These are phyloP conservation scores for Allophyes oxyacanthae DNA, from an alignment of 2,888 invertebrate species.

Conservation along the genomic window DNA sequence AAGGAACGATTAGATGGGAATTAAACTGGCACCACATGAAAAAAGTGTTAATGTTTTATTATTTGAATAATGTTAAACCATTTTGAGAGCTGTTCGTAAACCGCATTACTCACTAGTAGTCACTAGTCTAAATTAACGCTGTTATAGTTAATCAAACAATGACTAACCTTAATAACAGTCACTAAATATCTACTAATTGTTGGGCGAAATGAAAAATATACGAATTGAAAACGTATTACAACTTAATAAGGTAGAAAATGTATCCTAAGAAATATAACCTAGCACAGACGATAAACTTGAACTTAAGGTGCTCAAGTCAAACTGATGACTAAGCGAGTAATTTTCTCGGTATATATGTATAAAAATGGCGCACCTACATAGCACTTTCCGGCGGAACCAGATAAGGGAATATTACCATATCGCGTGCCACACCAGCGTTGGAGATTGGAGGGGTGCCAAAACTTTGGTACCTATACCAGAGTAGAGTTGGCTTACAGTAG, in stretches of 20 bases:
- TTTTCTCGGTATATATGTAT: conserved; percentile 48
- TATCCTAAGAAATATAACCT: background rate
- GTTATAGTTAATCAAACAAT: conserved; percentile 46
- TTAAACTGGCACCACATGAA: no score
- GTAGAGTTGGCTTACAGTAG: conserved; percentile 43
- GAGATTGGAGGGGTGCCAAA: conserved; percentile 68
- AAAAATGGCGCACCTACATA: conserved; percentile 45
- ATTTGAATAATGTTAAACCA: background rate
- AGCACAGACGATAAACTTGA: conserved; percentile 20
- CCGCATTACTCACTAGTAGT: conserved; percentile 39
- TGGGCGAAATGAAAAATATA: background rate
- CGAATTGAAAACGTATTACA: conserved; percentile 21
- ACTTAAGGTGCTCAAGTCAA: conserved; percentile 22
- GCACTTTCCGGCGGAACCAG: conserved; percentile 66
- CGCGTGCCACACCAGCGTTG: conserved; percentile 76
- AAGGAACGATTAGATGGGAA: no score
- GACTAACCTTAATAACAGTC: conserved; percentile 34
- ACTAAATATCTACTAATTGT: conserved; percentile 32
- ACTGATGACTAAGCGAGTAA: conserved; percentile 61
- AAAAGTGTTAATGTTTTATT: no score
- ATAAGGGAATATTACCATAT: conserved; percentile 78
- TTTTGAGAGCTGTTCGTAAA: conserved; percentile 20
- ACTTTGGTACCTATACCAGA: conserved; percentile 35
- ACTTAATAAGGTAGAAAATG: conserved; percentile 21
- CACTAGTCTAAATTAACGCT: conserved; percentile 32